phyloP scores from a whole-genome alignment of 2,113 vertebrate genomes.

The Phyllostomus hastatus region DNA sequence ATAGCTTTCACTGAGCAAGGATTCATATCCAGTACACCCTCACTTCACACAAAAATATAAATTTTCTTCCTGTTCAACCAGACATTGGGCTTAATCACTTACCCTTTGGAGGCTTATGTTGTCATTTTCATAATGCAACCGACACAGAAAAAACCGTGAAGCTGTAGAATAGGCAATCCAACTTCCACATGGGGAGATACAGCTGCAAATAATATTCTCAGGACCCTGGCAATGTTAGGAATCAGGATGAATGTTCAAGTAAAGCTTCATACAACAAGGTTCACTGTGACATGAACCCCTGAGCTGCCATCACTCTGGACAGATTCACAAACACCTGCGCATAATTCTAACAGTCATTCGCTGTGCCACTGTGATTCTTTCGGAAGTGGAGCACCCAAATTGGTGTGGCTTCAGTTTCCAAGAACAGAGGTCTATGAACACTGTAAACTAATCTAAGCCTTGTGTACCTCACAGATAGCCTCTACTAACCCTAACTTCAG shows the following conservation, averaged over 20 bases:
- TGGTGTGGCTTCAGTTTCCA: background rate
- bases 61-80: fast-evolving
- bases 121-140: conserved; percentile 76
- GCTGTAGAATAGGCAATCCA: conserved; percentile 91
- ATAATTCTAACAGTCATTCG: background rate
- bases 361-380: background rate
- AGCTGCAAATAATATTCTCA: conserved; percentile 91
- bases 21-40: background rate
- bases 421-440: background rate
- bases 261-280: background rate
- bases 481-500: background rate
- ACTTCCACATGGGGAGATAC: conserved; percentile 89
- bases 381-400: background rate
- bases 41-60: background rate
- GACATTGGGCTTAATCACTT: background rate
- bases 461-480: background rate
- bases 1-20: background rate
- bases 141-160: conserved; percentile 88
- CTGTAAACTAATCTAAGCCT: background rate
- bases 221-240: conserved; percentile 83
- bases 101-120: conserved; percentile 87
- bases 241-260: background rate
- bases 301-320: background rate
- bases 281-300: background rate
- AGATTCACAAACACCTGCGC: background rate